Evolutionary conservation across 2,888 invertebrate species (phyloP).

Genomic region (Tenthredo livida): DNA sequence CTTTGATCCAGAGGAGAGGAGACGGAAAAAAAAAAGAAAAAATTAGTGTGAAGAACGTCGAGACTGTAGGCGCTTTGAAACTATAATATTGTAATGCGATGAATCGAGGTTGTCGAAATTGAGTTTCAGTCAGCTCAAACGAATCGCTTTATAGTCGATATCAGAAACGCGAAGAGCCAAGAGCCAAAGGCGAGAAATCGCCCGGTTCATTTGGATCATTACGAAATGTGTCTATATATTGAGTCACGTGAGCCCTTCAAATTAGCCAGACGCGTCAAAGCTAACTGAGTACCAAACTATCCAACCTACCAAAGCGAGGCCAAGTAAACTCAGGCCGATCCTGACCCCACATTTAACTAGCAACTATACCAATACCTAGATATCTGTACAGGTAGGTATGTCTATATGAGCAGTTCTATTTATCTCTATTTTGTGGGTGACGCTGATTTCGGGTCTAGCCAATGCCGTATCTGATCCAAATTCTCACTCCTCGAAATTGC

Average conservation of each 20-base stretch:
- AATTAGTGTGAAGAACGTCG: neutral
- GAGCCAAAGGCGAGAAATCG: neutral
- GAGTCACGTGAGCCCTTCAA: constrained; percentile 3
- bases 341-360: constrained; percentile 1
- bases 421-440: neutral
- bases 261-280: constrained; percentile 33
- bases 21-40: neutral
- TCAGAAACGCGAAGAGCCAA: neutral
- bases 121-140: neutral
- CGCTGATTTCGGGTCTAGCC: neutral
- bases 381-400: neutral
- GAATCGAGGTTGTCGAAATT: neutral
- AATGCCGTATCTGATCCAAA: neutral
- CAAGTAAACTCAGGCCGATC: neutral
- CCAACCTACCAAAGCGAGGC: constrained; percentile 7
- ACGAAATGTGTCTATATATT: neutral
- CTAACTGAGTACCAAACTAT: constrained; percentile 30
- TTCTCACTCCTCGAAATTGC: constrained; percentile 14
- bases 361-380: neutral
- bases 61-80: neutral
- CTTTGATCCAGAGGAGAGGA: neutral
- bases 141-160: neutral
- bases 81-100: neutral
- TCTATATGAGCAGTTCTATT: neutral
- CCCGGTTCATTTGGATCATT: constrained; percentile 18